Conservation (phyloP, 2,113 vertebrate genomes). For the Oreocharis arfaki region DNA sequence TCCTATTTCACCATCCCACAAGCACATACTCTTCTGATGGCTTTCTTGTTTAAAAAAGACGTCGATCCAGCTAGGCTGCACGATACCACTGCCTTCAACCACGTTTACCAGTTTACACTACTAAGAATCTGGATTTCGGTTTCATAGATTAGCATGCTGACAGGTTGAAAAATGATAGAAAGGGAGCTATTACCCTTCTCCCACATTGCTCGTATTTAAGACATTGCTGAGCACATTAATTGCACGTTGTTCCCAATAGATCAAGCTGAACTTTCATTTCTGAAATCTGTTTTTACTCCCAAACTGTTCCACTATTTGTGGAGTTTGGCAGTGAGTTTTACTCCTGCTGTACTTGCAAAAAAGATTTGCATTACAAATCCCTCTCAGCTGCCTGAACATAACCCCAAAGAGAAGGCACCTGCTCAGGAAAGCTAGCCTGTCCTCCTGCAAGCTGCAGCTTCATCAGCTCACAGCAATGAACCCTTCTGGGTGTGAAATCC, state of each 20-base stretch:
- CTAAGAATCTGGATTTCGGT: conserved; percentile 10
- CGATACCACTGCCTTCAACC: background rate
- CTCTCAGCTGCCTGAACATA: background rate
- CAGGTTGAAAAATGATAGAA: conserved; percentile 55
- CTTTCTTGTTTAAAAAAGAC: background rate
- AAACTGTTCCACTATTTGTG: conserved; percentile 40
- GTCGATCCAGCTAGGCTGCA: background rate
- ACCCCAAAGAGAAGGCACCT: conserved; percentile 22
- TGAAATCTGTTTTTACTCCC: conserved; percentile 54
- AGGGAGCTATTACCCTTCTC: conserved; percentile 60
- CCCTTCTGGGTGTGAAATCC: background rate
- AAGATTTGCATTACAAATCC: conserved; percentile 6
- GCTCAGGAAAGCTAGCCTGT: background rate
- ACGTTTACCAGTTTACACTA: background rate
- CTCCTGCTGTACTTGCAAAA: conserved; percentile 2
- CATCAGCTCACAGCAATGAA: background rate
- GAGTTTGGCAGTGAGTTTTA: conserved; percentile 43
- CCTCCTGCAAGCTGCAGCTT: background rate
- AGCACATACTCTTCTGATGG: background rate
- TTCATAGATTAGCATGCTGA: conserved; percentile 24
- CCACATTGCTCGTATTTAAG: conserved; percentile 59
- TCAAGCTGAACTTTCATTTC: conserved; percentile 57
- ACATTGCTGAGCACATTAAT: conserved; percentile 57
- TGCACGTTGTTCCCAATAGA: conserved; percentile 47
- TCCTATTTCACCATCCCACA: conserved; percentile 43